These are phyloP conservation scores for Nyleta sp. DNA, from an alignment of 2,888 invertebrate species.

Conservation along the genomic window DNA sequence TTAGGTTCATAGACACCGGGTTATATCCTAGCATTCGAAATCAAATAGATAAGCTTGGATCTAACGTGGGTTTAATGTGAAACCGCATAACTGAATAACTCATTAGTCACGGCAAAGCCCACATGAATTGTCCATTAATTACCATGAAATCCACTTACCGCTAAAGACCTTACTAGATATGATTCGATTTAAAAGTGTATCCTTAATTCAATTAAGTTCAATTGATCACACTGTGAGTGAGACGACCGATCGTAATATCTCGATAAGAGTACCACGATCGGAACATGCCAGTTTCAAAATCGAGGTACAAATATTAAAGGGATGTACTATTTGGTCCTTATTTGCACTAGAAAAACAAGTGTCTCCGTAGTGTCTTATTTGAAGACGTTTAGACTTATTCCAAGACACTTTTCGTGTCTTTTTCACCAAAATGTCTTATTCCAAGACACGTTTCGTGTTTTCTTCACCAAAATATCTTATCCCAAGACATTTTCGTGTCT, in stretches of 20 bases:
- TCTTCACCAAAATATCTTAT: too few relatives aligned
- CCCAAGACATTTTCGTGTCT: too few relatives aligned
- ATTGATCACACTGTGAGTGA: background rate
- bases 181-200: conserved; percentile 4
- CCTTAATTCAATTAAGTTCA: conserved; percentile 14
- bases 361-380: too few relatives aligned
- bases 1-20: conserved; percentile 3
- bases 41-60: conserved; percentile 35
- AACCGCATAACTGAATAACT: conserved; percentile 40
- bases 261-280: too few relatives aligned
- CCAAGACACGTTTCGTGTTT: too few relatives aligned
- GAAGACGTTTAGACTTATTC: too few relatives aligned
- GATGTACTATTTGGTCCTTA: too few relatives aligned
- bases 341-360: too few relatives aligned
- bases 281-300: too few relatives aligned
- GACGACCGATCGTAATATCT: background rate
- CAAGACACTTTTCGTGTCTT: too few relatives aligned
- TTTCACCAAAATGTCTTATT: too few relatives aligned
- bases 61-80: conserved; percentile 39
- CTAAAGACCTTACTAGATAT: conserved; percentile 17
- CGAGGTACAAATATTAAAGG: too few relatives aligned
- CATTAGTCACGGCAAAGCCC: conserved; percentile 33
- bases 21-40: conserved; percentile 5
- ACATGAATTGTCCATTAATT: conserved; percentile 38
- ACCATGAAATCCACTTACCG: conserved; percentile 31